phyloP scores from a whole-genome alignment of 2,797 vertebrate genomes.

The Lates japonicus region DNA sequence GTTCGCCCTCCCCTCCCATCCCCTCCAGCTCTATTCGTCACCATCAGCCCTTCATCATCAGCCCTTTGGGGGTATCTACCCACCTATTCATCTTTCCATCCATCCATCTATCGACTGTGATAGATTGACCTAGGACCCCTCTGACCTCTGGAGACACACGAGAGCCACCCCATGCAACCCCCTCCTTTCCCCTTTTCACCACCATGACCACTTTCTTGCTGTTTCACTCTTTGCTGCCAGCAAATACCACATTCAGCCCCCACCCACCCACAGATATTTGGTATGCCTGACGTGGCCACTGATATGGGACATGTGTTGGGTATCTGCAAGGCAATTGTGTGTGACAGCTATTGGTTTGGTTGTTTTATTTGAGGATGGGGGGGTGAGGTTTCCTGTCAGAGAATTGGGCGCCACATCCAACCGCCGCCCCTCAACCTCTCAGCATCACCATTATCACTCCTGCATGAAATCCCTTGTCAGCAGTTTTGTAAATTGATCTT shows the following conservation, averaged over 20 bases:
- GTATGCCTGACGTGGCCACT: constrained; percentile 45
- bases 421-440: neutral
- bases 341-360: constrained; percentile 40
- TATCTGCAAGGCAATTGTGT: constrained; percentile 36
- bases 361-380: constrained; percentile 5
- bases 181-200: constrained; percentile 29
- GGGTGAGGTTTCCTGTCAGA: constrained; percentile 5
- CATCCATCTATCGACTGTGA: constrained; percentile 67
- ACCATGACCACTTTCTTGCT: constrained; percentile 70
- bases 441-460: neutral
- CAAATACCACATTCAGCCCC: constrained; percentile 19
- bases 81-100: constrained; percentile 58
- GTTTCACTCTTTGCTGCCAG: constrained; percentile 41
- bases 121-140: constrained; percentile 63
- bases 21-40: constrained; percentile 48
- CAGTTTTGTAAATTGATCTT: constrained; percentile 40
- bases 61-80: constrained; percentile 47
- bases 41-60: constrained; percentile 55
- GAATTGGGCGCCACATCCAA: neutral
- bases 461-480: constrained; percentile 21
- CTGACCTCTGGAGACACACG: constrained; percentile 46
- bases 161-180: constrained; percentile 32
- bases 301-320: constrained; percentile 45
- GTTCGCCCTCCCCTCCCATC: neutral
- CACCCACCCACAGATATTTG: constrained; percentile 46